These are phyloP conservation scores for Oceanodroma tethys DNA, from an alignment of 2,113 vertebrate species.

Conservation along the genomic window DNA sequence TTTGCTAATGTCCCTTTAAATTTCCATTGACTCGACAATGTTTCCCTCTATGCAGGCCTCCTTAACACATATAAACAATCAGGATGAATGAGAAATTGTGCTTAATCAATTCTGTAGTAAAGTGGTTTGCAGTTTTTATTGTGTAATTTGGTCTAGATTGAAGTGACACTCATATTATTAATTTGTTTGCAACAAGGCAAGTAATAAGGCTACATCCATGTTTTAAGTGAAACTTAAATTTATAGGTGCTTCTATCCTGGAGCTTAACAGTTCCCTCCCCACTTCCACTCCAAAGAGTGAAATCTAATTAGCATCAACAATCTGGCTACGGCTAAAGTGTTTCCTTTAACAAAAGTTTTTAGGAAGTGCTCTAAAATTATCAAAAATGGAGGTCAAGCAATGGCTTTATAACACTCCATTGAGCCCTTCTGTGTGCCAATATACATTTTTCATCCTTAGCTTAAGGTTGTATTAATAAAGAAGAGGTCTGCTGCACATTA, in stretches of 20 bases:
- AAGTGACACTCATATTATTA: not conserved
- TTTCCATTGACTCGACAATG: not conserved
- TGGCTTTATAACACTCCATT: constrained; percentile 45
- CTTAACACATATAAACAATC: not conserved
- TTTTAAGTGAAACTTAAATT: not conserved
- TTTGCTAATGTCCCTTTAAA: not conserved
- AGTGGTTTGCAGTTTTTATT: not conserved
- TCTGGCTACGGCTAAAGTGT: not conserved
- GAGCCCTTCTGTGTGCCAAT: constrained; percentile 32
- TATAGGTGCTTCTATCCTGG: not conserved
- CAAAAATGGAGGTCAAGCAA: constrained; percentile 44
- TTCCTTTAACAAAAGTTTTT: constrained; percentile 40
- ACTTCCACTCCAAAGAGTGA: not conserved
- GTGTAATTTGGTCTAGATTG: not conserved
- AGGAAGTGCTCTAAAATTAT: constrained; percentile 32
- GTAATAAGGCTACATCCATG: not conserved
- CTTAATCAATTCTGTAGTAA: not conserved
- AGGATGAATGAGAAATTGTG: not conserved
- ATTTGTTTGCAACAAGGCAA: not conserved
- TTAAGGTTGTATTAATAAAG: constrained; percentile 71
- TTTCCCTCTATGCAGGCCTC: not conserved
- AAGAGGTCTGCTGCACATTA: constrained; percentile 68
- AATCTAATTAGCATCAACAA: not conserved
- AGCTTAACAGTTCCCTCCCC: not conserved
- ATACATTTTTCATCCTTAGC: constrained; percentile 63